These are phyloP conservation scores for Apamea anceps DNA, from an alignment of 2,888 invertebrate genomes.

Conservation along the genomic window DNA sequence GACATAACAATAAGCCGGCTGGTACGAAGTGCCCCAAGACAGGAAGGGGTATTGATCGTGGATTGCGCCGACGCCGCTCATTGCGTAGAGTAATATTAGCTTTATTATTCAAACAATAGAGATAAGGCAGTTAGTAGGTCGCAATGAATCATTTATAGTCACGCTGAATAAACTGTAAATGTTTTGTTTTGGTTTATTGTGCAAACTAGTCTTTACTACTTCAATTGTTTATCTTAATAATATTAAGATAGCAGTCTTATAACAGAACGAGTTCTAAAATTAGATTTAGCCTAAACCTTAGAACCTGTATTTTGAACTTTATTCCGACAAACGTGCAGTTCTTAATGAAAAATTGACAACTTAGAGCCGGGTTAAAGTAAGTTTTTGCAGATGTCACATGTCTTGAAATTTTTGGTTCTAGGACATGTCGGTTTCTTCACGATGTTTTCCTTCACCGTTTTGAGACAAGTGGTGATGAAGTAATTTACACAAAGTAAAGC, in stretches of 20 bases:
- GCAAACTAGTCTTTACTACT: constrained; percentile 10
- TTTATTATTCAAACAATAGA: constrained; percentile 28
- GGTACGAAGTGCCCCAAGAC: constrained; percentile 14
- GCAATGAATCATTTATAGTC: constrained; percentile 35
- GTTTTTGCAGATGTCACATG: no score
- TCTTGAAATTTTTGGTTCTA: no score
- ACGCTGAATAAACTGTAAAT: constrained; percentile 38
- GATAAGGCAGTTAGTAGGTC: constrained; percentile 47
- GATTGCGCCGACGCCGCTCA: constrained; percentile 11
- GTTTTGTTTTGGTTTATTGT: constrained; percentile 21
- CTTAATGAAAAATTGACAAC: no score
- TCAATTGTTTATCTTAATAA: background rate
- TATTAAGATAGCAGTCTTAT: background rate
- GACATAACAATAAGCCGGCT: constrained; percentile 30
- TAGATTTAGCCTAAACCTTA: no score
- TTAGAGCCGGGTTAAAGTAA: no score
- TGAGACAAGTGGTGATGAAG: no score
- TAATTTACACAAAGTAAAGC: no score
- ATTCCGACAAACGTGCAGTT: no score
- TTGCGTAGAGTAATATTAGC: constrained; percentile 40
- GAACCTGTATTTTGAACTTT: no score
- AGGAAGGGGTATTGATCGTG: constrained; percentile 48
- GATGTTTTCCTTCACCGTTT: no score
- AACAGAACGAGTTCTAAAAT: no score
- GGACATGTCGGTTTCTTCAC: no score